Percentiles rank a stretch among this genome's conserved stretches.
Evolutionary conservation across 2,113 vertebrate species (phyloP).

Genomic region (Epinephelus fuscoguttatus): DNA sequence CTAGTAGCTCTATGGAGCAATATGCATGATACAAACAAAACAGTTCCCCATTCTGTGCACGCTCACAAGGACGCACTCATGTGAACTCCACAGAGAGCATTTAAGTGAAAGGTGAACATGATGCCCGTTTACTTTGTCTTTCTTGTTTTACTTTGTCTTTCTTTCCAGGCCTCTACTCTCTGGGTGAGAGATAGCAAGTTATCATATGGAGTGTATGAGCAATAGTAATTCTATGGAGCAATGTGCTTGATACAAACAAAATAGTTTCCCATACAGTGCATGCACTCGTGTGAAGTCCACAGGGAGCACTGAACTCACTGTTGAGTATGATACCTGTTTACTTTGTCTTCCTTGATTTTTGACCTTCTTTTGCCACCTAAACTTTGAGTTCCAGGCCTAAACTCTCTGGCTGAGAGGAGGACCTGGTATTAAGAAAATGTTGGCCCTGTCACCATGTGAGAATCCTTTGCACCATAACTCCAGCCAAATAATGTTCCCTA

Average conservation of each 20-base stretch:
- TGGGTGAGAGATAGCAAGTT: no score
- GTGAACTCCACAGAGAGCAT: background rate
- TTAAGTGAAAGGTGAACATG: background rate
- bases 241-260: background rate
- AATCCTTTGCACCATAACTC: constrained; percentile 48
- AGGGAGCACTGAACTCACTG: background rate
- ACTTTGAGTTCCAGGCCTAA: background rate
- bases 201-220: no score
- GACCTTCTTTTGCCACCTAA: background rate
- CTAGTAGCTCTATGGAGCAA: background rate
- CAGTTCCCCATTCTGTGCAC: background rate
- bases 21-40: background rate
- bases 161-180: no score
- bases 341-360: background rate
- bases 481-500: constrained; percentile 58
- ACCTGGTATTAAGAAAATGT: constrained; percentile 52
- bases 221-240: background rate
- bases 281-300: no score
- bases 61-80: background rate
- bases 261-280: background rate
- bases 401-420: constrained; percentile 24
- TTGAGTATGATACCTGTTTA: background rate
- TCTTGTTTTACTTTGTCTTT: no score
- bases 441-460: constrained; percentile 33
- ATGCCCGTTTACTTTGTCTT: background rate